Evolutionary conservation across 2,888 invertebrate species (phyloP), one percentile per base, ranked within the genome.

Genomic region (Lasius fuliginosus): DNA sequence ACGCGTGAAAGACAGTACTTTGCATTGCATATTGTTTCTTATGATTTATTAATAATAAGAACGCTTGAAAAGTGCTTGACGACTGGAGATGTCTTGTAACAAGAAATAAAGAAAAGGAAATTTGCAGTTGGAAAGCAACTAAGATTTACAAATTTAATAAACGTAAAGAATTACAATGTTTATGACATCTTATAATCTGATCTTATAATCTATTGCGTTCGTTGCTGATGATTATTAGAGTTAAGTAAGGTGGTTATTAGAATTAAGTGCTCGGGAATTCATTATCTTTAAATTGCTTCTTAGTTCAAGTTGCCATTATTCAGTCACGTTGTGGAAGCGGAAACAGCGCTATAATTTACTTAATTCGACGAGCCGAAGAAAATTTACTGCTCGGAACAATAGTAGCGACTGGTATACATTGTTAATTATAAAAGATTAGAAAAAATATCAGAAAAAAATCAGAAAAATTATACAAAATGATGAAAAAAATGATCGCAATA

Each of bases 311-410:
- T 68, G 56, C 30, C 36, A 56, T 83, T 77, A 77, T 18, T 79
- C 23, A 68, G 58, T 53, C 69, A 62, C 68, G 42, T 27, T 12
- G 76, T 53, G 68, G 53, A 69, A 53, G 40, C 30, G 53, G 69
- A 79, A 83, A 79, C 79, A 68, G 53, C 30, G 40, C 9, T n/a
- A 23, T 83, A 79, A 83, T 62, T 83, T 53, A 79, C 42, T 83
- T 83, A 79, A 79, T 69, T 83, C 64, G 40, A 18, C 40, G 69
- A 60, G 30, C 69, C 42, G 42, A 40, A 30, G 79, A n/a, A 53
- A 83, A 69, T 62, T 83, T 69, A 27, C 42, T 65, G n/a, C 12
- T 12, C 18, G 23, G 42, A 36, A 12, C 33, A 53, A 53, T 83
- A 79, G 40, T 40, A 49, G 30, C 18, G 36, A 46, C n/a, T 30